Evolutionary conservation across 2,888 invertebrate genomes (phyloP).

Genomic region (Agrotis ipsilon): DNA sequence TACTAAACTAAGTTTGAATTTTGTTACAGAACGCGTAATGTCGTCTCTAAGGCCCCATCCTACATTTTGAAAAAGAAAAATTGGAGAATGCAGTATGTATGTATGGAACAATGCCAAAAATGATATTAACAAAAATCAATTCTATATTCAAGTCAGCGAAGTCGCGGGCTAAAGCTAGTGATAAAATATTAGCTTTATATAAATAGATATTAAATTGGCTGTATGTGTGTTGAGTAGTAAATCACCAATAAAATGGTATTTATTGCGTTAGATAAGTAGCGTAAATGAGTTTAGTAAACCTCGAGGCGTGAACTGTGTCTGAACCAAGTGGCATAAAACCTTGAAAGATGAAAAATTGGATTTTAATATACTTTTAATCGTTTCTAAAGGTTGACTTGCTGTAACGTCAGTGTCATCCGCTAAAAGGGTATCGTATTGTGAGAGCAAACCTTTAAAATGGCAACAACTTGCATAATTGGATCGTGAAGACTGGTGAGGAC

Average conservation of each 20-base stretch:
- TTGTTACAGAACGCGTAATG: too few relatives aligned
- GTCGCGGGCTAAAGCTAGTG: too few relatives aligned
- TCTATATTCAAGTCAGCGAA: too few relatives aligned
- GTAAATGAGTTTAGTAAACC: conserved; percentile 3
- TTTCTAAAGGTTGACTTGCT: conserved; percentile 24
- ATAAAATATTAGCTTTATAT: conserved; percentile 12
- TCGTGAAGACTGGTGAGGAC: neutral
- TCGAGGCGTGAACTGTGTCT: neutral
- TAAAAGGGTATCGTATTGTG: conserved; percentile 2
- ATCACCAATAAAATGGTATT: conserved; percentile 9
- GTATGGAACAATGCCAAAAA: too few relatives aligned
- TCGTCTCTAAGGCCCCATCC: too few relatives aligned
- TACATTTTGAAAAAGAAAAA: too few relatives aligned
- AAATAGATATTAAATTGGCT: neutral
- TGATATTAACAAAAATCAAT: too few relatives aligned
- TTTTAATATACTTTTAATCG: conserved; percentile 32
- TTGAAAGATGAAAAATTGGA: conserved; percentile 19
- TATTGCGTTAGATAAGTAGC: neutral
- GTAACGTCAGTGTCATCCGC: conserved; percentile 22
- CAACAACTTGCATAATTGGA: neutral
- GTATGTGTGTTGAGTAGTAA: neutral
- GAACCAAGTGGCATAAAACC: neutral
- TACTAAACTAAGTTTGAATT: too few relatives aligned
- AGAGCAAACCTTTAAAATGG: neutral
- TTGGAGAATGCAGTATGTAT: too few relatives aligned